These are phyloP conservation scores for Drosophila percnosoma DNA, from an alignment of 2,888 invertebrate species.

Conservation along the genomic window DNA sequence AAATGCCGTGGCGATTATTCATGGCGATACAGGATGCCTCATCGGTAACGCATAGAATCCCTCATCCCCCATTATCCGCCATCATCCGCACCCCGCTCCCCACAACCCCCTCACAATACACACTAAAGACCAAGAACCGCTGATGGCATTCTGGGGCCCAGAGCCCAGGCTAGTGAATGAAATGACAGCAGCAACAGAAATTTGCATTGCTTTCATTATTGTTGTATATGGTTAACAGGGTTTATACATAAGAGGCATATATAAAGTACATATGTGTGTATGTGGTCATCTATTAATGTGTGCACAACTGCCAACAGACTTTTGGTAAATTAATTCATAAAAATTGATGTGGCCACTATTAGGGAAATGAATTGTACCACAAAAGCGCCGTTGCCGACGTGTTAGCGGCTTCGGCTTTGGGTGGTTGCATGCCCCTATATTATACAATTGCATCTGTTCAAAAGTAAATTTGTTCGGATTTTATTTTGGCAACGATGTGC, in stretches of 20 bases:
- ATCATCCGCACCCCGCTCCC: not conserved
- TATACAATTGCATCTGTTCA: constrained; percentile 15
- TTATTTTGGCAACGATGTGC: constrained; percentile 15
- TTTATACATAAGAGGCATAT: constrained; percentile 1
- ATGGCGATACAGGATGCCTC: constrained; percentile 67
- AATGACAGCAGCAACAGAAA: constrained; percentile 70
- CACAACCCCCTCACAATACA: not conserved
- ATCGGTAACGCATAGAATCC: constrained; percentile 39
- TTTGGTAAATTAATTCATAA: constrained; percentile 83
- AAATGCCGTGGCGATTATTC: constrained; percentile 75
- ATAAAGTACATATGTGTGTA: constrained; percentile 2
- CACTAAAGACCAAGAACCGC: constrained; percentile 53
- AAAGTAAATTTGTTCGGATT: constrained; percentile 27
- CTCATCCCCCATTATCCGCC: not conserved
- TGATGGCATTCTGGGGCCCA: constrained; percentile 56
- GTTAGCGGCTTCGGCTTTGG: constrained; percentile 44
- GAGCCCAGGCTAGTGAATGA: constrained; percentile 71
- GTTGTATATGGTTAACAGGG: constrained; percentile 10
- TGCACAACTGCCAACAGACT: constrained; percentile 67
- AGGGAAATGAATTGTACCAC: constrained; percentile 61
- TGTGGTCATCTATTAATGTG: constrained; percentile 62
- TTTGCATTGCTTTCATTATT: constrained; percentile 30
- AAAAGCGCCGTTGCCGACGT: constrained; percentile 28
- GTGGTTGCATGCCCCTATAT: constrained; percentile 56
- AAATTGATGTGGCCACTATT: constrained; percentile 72